Evolutionary conservation across 2,797 vertebrate genomes (phyloP).

Genomic region (Anabas testudineus): DNA sequence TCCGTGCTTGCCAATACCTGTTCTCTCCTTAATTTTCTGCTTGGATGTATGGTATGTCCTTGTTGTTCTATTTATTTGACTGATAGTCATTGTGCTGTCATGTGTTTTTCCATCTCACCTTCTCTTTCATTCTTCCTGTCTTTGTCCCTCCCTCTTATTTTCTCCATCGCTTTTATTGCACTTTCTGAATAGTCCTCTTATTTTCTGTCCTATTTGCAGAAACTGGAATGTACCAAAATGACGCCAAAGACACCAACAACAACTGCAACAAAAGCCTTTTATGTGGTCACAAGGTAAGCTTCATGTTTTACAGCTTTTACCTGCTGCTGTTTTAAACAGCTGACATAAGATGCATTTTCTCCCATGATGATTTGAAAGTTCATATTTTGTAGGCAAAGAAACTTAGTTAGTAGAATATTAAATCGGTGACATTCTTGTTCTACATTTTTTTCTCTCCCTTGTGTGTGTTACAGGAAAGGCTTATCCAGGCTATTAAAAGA

Average conservation of each 20-base stretch:
- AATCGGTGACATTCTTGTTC: conserved; percentile 20
- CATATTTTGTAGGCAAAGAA: background rate
- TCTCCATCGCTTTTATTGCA: conserved; percentile 23
- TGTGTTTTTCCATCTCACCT: conserved; percentile 11
- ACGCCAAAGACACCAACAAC: conserved; percentile 80
- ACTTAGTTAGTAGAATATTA: background rate
- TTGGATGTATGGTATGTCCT: conserved; percentile 61
- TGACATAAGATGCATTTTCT: background rate
- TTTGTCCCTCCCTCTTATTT: conserved; percentile 34
- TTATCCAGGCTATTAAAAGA: conserved; percentile 85
- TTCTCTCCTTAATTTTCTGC: conserved; percentile 55
- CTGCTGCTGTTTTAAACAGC: conserved; percentile 25
- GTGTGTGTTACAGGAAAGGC: conserved; percentile 79
- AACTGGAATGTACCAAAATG: conserved; percentile 83
- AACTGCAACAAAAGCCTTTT: conserved; percentile 79
- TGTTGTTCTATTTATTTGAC: conserved; percentile 23
- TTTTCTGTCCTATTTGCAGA: conserved; percentile 51
- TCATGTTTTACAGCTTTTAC: conserved; percentile 40
- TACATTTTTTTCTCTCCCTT: conserved; percentile 5
- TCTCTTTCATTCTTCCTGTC: conserved; percentile 7
- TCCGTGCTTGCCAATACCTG: conserved; percentile 53
- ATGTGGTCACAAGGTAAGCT: conserved; percentile 80
- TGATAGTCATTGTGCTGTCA: conserved; percentile 43
- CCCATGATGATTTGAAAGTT: conserved; percentile 5
- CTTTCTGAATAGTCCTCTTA: conserved; percentile 35